phyloP scores from a whole-genome alignment of 2,888 invertebrate species.

The Luperina nickerlii region DNA sequence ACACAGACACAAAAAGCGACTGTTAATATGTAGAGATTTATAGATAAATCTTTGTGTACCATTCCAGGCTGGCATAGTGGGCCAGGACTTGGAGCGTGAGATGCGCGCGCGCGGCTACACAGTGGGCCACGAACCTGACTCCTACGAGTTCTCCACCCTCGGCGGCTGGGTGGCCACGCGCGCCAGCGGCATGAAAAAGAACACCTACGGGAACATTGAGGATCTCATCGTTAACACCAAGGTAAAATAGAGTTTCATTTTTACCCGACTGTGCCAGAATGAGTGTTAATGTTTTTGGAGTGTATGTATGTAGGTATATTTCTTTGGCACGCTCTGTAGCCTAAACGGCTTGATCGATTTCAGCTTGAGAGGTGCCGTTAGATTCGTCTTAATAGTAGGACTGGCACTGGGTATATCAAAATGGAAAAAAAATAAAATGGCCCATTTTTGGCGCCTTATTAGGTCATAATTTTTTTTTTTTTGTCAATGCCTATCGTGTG shows the following conservation, averaged over 20 bases:
- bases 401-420: too few relatives aligned
- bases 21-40: background rate
- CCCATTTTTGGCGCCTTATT: too few relatives aligned
- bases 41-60: background rate
- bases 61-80: conserved; percentile 97
- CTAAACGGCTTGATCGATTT: too few relatives aligned
- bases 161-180: conserved; percentile 99
- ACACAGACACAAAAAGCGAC: background rate
- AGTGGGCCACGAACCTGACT: conserved; percentile 99
- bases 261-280: too few relatives aligned
- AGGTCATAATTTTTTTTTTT: too few relatives aligned
- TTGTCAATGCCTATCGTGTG: too few relatives aligned
- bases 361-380: too few relatives aligned
- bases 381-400: too few relatives aligned
- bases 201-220: conserved; percentile 99
- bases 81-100: conserved; percentile 97
- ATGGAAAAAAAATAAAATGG: too few relatives aligned
- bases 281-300: too few relatives aligned
- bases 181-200: conserved; percentile 99
- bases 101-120: conserved; percentile 95
- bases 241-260: conserved; percentile 40
- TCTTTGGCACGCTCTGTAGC: too few relatives aligned
- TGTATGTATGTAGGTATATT: too few relatives aligned
- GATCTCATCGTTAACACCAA: conserved; percentile 97
- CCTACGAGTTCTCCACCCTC: conserved; percentile 98